phyloP scores from a whole-genome alignment of 2,797 vertebrate species.

The Pseudocheirus occidentalis region DNA sequence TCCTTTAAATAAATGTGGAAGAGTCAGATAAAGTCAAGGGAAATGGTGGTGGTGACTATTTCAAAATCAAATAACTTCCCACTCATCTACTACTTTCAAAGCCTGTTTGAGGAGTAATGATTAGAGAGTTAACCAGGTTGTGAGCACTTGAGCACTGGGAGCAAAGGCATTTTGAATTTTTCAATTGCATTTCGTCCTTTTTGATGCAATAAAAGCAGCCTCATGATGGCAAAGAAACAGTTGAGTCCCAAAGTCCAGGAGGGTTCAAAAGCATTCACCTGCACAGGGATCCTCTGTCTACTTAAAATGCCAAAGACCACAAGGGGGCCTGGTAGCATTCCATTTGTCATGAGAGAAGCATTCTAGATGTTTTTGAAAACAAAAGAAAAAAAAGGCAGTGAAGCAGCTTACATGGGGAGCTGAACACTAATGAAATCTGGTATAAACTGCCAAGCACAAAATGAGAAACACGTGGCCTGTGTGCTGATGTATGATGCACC shows the following conservation, averaged over 20 bases:
- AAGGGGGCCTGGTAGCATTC: not conserved
- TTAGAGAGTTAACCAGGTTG: conserved; percentile 31
- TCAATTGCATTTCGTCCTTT: not conserved
- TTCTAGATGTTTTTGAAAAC: not conserved
- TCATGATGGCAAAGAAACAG: not conserved
- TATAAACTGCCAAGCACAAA: conserved; percentile 7
- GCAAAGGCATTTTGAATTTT: not conserved
- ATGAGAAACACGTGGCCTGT: conserved; percentile 28
- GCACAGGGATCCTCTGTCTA: not conserved
- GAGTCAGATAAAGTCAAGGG: conserved; percentile 52
- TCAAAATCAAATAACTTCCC: conserved; percentile 60
- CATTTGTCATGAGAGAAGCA: not conserved
- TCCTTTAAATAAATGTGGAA: conserved; percentile 40
- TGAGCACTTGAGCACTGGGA: not conserved
- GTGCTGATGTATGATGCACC: conserved; percentile 41
- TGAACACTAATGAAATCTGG: not conserved
- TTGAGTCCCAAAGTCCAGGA: not conserved
- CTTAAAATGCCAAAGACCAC: not conserved
- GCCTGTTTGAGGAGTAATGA: conserved; percentile 28
- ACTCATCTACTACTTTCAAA: conserved; percentile 38
- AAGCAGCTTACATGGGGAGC: not conserved
- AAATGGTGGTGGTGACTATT: conserved; percentile 50
- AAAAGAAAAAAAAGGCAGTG: not conserved
- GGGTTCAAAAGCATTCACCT: not conserved
- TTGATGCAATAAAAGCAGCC: conserved; percentile 8